Base-by-base conservation (phyloP, 1,140 invertebrate genomes). In the Diorhabda carinulata region DNA sequence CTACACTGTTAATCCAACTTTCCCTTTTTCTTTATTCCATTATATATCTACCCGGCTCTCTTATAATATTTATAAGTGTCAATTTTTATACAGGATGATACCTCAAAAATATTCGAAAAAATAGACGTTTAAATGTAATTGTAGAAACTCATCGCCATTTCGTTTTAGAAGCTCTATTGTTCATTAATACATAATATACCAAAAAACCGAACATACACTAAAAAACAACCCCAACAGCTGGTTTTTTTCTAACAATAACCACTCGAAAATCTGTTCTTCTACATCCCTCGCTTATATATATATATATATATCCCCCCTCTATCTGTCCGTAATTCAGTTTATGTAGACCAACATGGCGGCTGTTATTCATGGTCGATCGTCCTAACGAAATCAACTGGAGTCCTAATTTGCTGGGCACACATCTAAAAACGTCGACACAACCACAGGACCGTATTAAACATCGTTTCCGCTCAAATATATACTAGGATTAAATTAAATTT, bases 261-360 rank as follows among this genome's bases (percentile, higher is more conserved):
- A 61, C 59, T 61, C 40, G 59, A 61, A 61, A 61, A 61, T 61
- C 25, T 61, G 59, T 61, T 61, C 59, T 40, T 9, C 47, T 52
- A 52, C 6, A 8, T 6, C 47, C 47, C 47, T 52, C 47, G 47
- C 47, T 52, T 52, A 52, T 52, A n/a, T 52, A 52, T 52, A 25
- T 52, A 25, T 25, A 25, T 25, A 25, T 25, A 25, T 25, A 25
- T 25, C 25, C 47, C 47, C 47, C 47, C n/a, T n/a, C n/a, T 52
- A 8, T 4, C n/a, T 52, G 47, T 4, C 3, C 47, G 47, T 52
- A 52, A 52, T 52, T 52, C 47, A 52, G 6, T 52, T 52, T 52
- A 52, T 52, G n/a, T 52, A 52, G 47, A 52, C 47, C 47, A 52
- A 52, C 47, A 52, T 52, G 47, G 47, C 47, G 47, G 47, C 47